phyloP scores from a whole-genome alignment of 2,797 vertebrate species.

The Amblyraja radiata region DNA sequence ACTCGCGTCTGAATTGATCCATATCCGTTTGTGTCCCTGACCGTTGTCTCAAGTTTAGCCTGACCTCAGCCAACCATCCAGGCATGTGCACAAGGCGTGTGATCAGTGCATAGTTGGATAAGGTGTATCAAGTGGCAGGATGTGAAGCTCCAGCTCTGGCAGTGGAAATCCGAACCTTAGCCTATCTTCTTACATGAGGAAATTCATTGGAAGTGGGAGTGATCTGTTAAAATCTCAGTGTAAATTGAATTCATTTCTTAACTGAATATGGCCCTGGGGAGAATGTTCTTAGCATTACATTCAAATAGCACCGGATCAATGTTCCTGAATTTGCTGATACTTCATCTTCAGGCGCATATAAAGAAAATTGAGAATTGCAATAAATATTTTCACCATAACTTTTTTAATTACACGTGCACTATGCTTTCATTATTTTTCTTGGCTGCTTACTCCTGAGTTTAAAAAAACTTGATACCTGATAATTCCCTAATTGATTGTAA shows the following conservation, averaged over 20 bases:
- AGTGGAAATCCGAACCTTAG: neutral
- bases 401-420: neutral
- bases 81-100: neutral
- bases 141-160: neutral
- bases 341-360: no score
- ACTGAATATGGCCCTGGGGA: neutral
- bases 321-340: slow-evolving; percentile 19
- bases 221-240: neutral
- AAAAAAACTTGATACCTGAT: neutral
- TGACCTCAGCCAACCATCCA: neutral
- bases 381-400: neutral
- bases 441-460: neutral
- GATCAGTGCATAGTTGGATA: neutral
- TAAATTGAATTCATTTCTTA: slow-evolving; percentile 13
- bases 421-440: neutral
- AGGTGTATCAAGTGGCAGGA: neutral
- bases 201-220: neutral
- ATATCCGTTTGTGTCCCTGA: neutral
- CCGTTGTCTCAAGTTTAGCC: neutral
- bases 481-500: neutral
- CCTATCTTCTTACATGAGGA: neutral
- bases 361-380: neutral
- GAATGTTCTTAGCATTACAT: neutral
- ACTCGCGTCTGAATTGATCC: neutral
- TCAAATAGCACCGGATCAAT: neutral